These are phyloP conservation scores for Acrobasis consociella DNA, from an alignment of 2,888 invertebrate species.

Conservation along the genomic window DNA sequence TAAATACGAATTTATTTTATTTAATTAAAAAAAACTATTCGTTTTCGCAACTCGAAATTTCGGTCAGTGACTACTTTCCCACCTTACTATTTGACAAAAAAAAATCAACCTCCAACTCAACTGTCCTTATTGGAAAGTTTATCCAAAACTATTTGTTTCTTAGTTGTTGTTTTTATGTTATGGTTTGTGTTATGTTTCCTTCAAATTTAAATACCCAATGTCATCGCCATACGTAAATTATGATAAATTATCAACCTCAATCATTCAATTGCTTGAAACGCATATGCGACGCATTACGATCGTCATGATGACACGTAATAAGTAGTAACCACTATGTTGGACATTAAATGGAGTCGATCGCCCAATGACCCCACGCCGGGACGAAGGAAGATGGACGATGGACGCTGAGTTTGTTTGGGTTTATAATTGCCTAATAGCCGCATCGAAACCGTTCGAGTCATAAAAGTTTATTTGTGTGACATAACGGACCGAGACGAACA, in stretches of 20 bases:
- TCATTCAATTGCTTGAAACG: conserved; percentile 33
- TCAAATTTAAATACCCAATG: conserved; percentile 9
- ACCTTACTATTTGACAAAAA: too few relatives aligned
- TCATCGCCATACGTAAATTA: conserved; percentile 10
- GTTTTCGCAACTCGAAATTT: too few relatives aligned
- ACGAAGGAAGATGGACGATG: conserved; percentile 40
- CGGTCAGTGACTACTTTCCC: too few relatives aligned
- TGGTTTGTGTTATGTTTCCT: background rate
- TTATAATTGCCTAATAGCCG: conserved; percentile 55
- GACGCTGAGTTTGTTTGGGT: conserved; percentile 59
- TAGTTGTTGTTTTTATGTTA: too few relatives aligned
- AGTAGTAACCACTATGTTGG: conserved; percentile 31
- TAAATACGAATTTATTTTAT: too few relatives aligned
- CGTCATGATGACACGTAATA: conserved; percentile 61
- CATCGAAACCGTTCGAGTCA: conserved; percentile 21
- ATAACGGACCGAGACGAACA: conserved; percentile 20
- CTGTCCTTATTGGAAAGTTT: too few relatives aligned
- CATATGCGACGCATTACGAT: conserved; percentile 36
- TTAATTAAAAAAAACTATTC: too few relatives aligned
- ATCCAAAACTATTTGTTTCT: too few relatives aligned
- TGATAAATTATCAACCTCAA: conserved; percentile 29
- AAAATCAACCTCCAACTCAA: too few relatives aligned
- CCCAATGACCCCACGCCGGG: conserved; percentile 69
- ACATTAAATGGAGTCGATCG: conserved; percentile 65
- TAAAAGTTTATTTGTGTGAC: conserved; percentile 26